These are phyloP conservation scores for Eleginops maclovinus DNA, from an alignment of 2,113 vertebrate genomes.

Conservation along the genomic window DNA sequence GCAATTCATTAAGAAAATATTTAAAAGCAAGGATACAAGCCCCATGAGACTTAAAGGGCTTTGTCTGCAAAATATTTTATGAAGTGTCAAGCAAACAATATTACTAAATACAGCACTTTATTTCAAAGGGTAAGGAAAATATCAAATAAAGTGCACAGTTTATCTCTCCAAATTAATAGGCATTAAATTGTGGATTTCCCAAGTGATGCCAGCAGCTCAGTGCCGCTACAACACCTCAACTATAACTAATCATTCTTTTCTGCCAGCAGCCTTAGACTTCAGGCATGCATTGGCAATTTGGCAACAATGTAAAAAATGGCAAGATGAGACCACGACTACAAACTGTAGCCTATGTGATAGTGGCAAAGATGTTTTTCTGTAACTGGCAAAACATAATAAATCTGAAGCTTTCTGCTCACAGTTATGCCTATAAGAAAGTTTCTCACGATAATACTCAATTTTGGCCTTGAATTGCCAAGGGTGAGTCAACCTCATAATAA, in stretches of 20 bases:
- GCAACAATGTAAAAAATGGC: slow-evolving; percentile 23
- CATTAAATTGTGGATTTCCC: slow-evolving; percentile 58
- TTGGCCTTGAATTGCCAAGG: not conserved
- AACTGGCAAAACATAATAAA: not conserved
- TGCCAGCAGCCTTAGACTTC: slow-evolving; percentile 33
- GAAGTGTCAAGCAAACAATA: slow-evolving; percentile 14
- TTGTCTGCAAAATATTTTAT: slow-evolving; percentile 1
- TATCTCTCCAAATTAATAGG: slow-evolving; percentile 43
- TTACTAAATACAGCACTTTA: slow-evolving; percentile 23
- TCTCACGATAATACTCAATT: not conserved
- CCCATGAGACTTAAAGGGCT: slow-evolving; percentile 10
- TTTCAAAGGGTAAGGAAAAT: slow-evolving; percentile 35
- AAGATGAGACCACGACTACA: slow-evolving; percentile 5
- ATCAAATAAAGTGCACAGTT: slow-evolving; percentile 53
- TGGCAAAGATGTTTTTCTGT: not conserved
- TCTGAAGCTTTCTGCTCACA: not conserved
- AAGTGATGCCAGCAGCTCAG: slow-evolving; percentile 47
- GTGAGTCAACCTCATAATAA: not conserved
- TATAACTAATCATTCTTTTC: slow-evolving; percentile 69
- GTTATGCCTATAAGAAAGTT: not conserved
- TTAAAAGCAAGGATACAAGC: not conserved
- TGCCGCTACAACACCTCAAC: slow-evolving; percentile 51
- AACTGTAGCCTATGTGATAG: not conserved
- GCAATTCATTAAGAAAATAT: not conserved
- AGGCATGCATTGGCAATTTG: slow-evolving; percentile 35